Evolutionary conservation across 2,797 vertebrate genomes (phyloP).

Genomic region (Myripristis murdjan): DNA sequence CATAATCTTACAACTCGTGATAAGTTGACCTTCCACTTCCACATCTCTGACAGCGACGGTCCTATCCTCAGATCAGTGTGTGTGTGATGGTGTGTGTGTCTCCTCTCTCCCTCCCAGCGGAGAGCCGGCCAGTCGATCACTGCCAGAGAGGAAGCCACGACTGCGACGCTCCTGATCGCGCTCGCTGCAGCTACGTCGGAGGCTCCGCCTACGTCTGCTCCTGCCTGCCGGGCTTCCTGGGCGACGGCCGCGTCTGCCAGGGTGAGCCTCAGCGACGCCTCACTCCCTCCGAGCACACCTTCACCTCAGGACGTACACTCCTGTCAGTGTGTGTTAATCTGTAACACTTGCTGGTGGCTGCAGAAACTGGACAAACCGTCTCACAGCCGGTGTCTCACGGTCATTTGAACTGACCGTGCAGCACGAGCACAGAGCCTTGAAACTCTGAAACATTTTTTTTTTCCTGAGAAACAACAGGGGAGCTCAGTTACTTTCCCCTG

Average conservation of each 20-base stretch:
- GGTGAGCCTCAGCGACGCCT: conserved; percentile 79
- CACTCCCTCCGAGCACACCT: not conserved
- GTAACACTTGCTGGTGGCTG: too few relatives aligned
- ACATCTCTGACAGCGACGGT: too few relatives aligned
- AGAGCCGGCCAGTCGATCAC: conserved; percentile 85
- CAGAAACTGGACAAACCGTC: not conserved
- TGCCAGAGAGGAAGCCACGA: conserved; percentile 88
- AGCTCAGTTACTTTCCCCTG: too few relatives aligned
- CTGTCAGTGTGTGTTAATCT: not conserved
- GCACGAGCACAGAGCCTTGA: too few relatives aligned
- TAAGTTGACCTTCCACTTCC: too few relatives aligned
- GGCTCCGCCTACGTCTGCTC: conserved; percentile 87
- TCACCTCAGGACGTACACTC: not conserved
- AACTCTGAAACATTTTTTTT: too few relatives aligned
- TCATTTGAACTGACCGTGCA: not conserved
- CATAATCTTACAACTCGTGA: too few relatives aligned
- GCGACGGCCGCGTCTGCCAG: conserved; percentile 88
- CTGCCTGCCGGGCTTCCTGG: conserved; percentile 89
- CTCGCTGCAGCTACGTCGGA: conserved; percentile 88
- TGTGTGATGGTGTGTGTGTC: too few relatives aligned
- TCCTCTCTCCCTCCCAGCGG: conserved; percentile 49
- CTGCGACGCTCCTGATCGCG: conserved; percentile 89
- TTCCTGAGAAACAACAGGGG: too few relatives aligned
- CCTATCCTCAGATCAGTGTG: too few relatives aligned
- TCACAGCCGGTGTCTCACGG: not conserved